A percentile compares a stretch with the other conserved stretches of the same genome.
These are phyloP conservation scores for Phortica variegata DNA, from an alignment of 1,140 invertebrate species.

Conservation along the genomic window DNA sequence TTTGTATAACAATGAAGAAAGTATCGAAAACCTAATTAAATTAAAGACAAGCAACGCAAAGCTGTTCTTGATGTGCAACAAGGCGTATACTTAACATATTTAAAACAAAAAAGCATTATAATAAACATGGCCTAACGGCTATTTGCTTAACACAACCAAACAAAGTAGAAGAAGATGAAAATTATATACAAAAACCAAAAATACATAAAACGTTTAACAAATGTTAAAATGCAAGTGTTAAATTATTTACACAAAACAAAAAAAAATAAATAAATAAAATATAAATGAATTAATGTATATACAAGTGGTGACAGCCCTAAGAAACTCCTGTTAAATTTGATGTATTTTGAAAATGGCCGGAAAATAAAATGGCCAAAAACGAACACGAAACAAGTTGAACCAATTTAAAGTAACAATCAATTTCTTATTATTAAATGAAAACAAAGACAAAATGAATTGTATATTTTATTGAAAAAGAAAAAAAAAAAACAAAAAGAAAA, in stretches of 20 bases:
- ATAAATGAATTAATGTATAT: slow-evolving; percentile 33
- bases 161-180: slow-evolving; percentile 3
- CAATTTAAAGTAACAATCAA: too few species aligned
- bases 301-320: slow-evolving; percentile 9
- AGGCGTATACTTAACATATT: too few species aligned
- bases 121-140: slow-evolving; percentile 44
- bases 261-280: slow-evolving; percentile 2
- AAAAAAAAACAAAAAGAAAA: slow-evolving; percentile 8
- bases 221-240: slow-evolving; percentile 13
- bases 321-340: slow-evolving; percentile 27
- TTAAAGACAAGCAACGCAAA: too few species aligned
- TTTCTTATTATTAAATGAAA: too few species aligned
- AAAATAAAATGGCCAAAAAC: too few species aligned
- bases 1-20: too few species aligned
- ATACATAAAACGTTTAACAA: too few species aligned
- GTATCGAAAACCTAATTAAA: too few species aligned
- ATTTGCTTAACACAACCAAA: slow-evolving; percentile 28
- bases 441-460: too few species aligned
- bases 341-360: slow-evolving; percentile 15
- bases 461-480: slow-evolving; percentile 18
- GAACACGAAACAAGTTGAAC: too few species aligned
- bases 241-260: slow-evolving; percentile 38
- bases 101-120: too few species aligned
- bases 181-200: slow-evolving; percentile 16
- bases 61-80: too few species aligned